phyloP scores from a whole-genome alignment of 2,113 vertebrate species.

The Sterrhoptilus dennistouni region DNA sequence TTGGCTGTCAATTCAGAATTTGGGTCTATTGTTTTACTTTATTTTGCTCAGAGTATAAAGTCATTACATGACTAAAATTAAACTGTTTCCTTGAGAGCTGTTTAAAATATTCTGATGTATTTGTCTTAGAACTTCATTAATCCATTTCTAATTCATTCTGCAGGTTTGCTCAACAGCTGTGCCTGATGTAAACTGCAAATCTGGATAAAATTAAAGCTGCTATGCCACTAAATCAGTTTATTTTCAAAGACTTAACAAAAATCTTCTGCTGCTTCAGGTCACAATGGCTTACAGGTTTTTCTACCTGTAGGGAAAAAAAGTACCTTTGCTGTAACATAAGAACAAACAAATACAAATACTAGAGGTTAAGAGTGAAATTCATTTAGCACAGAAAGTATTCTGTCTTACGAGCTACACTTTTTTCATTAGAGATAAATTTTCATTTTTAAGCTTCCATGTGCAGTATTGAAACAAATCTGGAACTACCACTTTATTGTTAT shows the following conservation, averaged over 20 bases:
- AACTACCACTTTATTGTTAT: constrained; percentile 15
- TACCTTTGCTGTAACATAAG: not conserved
- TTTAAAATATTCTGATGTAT: constrained; percentile 59
- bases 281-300: not conserved
- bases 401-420: not conserved
- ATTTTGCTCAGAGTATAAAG: constrained; percentile 57
- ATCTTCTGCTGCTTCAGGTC: constrained; percentile 19
- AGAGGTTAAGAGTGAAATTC: not conserved
- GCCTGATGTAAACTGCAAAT: constrained; percentile 60
- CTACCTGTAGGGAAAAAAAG: not conserved
- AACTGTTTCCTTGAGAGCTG: constrained; percentile 43
- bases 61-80: constrained; percentile 49
- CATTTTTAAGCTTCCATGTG: not conserved
- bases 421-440: not conserved
- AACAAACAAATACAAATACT: not conserved
- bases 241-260: constrained; percentile 56
- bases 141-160: constrained; percentile 70
- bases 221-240: constrained; percentile 46
- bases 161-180: constrained; percentile 69
- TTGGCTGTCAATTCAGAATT: constrained; percentile 51
- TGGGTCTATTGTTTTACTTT: constrained; percentile 45
- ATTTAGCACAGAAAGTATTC: not conserved
- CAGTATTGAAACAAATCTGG: not conserved
- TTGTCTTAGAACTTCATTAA: constrained; percentile 67
- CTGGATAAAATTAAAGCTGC: constrained; percentile 62